Conservation (phyloP, 2,888 invertebrate species). For the Dolichomitus sp. region DNA sequence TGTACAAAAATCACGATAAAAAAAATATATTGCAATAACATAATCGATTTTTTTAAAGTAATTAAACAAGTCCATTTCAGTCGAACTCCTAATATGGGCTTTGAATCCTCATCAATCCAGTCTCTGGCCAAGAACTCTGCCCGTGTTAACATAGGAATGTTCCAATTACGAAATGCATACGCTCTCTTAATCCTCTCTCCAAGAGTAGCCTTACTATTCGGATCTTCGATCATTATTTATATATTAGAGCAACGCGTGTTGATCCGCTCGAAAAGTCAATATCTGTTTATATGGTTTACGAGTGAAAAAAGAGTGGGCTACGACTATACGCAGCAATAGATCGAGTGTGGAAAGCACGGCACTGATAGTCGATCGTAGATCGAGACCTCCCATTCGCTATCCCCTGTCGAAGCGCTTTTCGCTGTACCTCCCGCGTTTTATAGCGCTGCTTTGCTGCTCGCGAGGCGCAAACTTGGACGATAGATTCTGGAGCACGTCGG, state of each 20-base stretch:
- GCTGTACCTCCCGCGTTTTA: slow-evolving; percentile 9
- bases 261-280: not conserved
- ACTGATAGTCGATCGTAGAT: slow-evolving; percentile 55
- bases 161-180: slow-evolving; percentile 32
- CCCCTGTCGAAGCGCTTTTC: slow-evolving; percentile 42
- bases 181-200: not conserved
- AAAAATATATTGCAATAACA: not conserved
- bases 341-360: slow-evolving; percentile 35
- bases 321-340: slow-evolving; percentile 18
- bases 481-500: slow-evolving; percentile 61
- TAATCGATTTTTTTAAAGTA: not conserved
- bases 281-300: not conserved
- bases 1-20: not conserved
- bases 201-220: not conserved
- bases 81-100: not conserved
- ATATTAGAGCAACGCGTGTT: not conserved
- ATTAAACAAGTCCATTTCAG: not conserved
- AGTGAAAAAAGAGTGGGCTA: no score
- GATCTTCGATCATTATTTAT: slow-evolving; percentile 8
- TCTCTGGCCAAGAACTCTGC: not conserved
- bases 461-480: slow-evolving; percentile 59
- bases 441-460: slow-evolving; percentile 45
- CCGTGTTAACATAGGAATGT: slow-evolving; percentile 16
- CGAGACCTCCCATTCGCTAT: slow-evolving; percentile 48
- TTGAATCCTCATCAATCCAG: not conserved